Evolutionary conservation across 2,113 vertebrate species (phyloP).

Genomic region (Pituophis catenifer): DNA sequence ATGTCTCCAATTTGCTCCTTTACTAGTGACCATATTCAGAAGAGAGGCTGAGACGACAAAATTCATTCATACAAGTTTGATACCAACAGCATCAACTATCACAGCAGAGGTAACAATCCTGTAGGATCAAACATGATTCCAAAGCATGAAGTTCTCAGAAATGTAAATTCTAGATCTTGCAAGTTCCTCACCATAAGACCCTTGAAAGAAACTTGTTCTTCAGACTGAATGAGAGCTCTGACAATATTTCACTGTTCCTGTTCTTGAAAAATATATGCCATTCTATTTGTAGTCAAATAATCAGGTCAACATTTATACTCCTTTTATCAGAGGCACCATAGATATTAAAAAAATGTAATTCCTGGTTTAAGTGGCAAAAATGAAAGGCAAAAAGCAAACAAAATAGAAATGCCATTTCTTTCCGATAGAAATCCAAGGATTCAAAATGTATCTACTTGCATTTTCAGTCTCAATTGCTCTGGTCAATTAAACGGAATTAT

Average conservation of each 20-base stretch:
- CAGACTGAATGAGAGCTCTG: neutral
- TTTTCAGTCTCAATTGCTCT: neutral
- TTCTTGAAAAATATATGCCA: neutral
- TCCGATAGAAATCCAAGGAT: neutral
- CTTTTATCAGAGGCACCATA: neutral
- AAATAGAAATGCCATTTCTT: neutral
- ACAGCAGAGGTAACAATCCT: neutral
- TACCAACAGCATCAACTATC: neutral
- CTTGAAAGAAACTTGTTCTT: neutral
- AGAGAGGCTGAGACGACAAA: neutral
- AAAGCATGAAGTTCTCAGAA: neutral
- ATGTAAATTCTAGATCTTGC: neutral
- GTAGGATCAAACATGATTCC: neutral
- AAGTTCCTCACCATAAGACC: neutral
- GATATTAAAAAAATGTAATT: neutral
- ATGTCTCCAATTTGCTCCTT: neutral
- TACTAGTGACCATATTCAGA: neutral
- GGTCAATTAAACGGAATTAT: neutral
- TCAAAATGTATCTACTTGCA: neutral
- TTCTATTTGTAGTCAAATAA: neutral
- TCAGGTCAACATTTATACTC: neutral
- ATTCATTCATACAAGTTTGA: neutral
- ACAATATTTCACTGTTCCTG: neutral
- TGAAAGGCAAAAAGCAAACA: neutral
- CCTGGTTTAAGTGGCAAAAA: neutral